These are phyloP conservation scores for Atopsyche davidsoni DNA, from an alignment of 1,140 invertebrate species.

Conservation along the genomic window DNA sequence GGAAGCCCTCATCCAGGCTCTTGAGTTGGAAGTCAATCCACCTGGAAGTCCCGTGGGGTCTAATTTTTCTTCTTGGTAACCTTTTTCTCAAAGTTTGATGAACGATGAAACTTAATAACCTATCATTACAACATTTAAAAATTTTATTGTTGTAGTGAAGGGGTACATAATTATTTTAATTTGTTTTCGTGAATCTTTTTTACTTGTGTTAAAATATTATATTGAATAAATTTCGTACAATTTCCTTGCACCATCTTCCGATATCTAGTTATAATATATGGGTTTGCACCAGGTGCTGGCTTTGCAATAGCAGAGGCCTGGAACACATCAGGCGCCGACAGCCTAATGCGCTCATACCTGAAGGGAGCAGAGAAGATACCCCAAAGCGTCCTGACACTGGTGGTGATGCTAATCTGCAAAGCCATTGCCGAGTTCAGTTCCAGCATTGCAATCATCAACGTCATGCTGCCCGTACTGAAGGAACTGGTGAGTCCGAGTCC, in stretches of 20 bases:
- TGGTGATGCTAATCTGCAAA: slow-evolving; percentile 40
- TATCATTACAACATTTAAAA: not conserved
- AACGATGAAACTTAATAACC: not conserved
- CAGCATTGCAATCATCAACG: slow-evolving; percentile 55
- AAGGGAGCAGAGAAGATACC: slow-evolving; percentile 16
- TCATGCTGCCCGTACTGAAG: slow-evolving; percentile 55
- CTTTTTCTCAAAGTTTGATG: not conserved
- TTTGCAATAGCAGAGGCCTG: slow-evolving; percentile 4
- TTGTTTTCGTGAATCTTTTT: not conserved
- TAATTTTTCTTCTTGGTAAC: slow-evolving; percentile 10
- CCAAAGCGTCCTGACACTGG: slow-evolving; percentile 14
- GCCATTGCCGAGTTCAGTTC: slow-evolving; percentile 56
- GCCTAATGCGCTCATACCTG: not conserved
- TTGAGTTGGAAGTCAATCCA: slow-evolving; percentile 5
- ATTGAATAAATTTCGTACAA: not conserved
- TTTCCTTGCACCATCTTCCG: no score
- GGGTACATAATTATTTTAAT: not conserved
- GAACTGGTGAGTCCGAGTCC: slow-evolving; percentile 48
- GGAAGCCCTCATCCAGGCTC: not conserved
- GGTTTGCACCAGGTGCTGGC: slow-evolving; percentile 11
- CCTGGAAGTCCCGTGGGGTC: slow-evolving; percentile 9
- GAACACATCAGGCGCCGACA: not conserved
- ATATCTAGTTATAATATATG: not conserved
- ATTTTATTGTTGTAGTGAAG: no score
- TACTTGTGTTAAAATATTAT: slow-evolving; percentile 20